Conservation (phyloP, 2,113 vertebrate genomes). For the Odocoileus hemionus region DNA sequence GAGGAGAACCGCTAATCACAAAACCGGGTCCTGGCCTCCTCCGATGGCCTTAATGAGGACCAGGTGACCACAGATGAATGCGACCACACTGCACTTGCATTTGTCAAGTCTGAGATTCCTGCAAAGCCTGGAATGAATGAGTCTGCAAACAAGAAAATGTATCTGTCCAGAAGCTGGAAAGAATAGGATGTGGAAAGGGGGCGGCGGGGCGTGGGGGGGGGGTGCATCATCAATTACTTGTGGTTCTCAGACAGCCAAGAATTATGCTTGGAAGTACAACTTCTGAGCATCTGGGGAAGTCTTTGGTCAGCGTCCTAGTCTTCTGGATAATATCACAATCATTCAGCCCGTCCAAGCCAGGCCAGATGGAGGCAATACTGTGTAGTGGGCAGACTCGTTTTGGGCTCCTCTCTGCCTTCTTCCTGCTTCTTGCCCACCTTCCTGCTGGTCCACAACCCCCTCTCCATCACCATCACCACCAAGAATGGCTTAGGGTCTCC, state of each 20-base stretch:
- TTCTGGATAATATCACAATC: constrained; percentile 48
- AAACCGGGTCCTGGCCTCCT: constrained; percentile 27
- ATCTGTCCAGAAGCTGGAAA: constrained; percentile 32
- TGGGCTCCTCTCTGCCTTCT: not conserved
- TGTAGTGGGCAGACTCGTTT: not conserved
- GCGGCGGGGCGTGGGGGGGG: not conserved
- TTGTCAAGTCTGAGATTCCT: not conserved
- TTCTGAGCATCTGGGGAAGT: constrained; percentile 53
- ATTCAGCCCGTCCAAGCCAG: not conserved
- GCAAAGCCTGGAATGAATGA: not conserved
- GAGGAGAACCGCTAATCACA: not conserved
- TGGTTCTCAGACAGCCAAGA: constrained; percentile 34
- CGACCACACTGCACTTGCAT: accelerated
- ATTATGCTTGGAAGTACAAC: constrained; percentile 34
- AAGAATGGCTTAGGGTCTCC: not conserved
- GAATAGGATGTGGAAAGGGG: not conserved
- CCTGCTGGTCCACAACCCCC: not conserved
- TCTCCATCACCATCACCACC: not conserved
- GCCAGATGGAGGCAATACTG: constrained; percentile 37
- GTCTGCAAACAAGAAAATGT: not conserved
- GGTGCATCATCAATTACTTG: constrained; percentile 32
- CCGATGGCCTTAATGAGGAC: constrained; percentile 16
- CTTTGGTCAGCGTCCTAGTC: constrained; percentile 24
- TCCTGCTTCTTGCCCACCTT: not conserved
- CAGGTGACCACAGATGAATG: constrained; percentile 7